Percentiles rank a stretch among this genome's conserved stretches.
Conservation (phyloP, 2,113 vertebrate species). For the Hypanus sabinus region DNA sequence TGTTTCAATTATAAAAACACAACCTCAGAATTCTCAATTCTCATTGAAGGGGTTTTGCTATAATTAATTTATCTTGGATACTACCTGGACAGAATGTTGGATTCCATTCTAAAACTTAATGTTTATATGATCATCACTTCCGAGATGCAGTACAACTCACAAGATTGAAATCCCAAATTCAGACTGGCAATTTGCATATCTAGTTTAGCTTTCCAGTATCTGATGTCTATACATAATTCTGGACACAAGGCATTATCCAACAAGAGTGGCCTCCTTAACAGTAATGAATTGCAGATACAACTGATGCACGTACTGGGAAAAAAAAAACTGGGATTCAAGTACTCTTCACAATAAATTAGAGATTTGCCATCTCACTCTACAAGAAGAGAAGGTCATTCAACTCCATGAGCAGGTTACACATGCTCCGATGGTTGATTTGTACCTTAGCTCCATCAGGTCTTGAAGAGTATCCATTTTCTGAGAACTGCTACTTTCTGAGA, state of each 20-base stretch:
- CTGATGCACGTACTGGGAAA: neutral
- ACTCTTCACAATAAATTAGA: neutral
- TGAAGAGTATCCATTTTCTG: neutral
- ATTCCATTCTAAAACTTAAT: neutral
- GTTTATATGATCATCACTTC: neutral
- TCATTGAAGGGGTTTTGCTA: neutral
- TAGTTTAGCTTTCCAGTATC: neutral
- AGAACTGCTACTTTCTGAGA: neutral
- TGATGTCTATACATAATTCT: neutral
- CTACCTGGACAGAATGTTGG: neutral
- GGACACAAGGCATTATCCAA: neutral
- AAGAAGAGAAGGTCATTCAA: neutral
- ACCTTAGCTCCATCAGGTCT: neutral
- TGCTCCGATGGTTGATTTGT: neutral
- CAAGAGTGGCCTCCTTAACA: neutral
- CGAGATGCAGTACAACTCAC: neutral
- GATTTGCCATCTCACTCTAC: neutral
- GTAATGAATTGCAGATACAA: conserved; percentile 5
- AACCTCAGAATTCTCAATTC: neutral
- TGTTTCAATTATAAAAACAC: too few species aligned
- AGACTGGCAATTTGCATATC: neutral
- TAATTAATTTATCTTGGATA: neutral
- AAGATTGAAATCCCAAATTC: neutral
- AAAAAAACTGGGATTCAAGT: neutral
- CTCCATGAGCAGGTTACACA: neutral